Conservation (phyloP, 2,113 vertebrate species). For the Rhipidura dahli region DNA sequence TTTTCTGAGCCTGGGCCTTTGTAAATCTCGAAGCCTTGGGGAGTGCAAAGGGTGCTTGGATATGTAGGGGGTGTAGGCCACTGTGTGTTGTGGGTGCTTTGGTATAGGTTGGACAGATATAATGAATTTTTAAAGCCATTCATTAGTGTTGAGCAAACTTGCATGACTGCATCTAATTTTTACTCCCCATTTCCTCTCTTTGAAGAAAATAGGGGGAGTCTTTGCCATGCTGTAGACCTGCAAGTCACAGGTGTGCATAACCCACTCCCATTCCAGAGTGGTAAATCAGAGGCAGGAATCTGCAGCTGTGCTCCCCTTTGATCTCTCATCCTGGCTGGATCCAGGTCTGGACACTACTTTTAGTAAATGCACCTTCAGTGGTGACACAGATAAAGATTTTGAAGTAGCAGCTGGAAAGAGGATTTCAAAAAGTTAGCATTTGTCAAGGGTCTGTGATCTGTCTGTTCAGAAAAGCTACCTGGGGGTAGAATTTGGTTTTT, state of each 20-base stretch:
- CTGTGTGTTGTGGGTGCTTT: background rate
- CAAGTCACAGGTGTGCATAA: background rate
- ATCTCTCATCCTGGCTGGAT: background rate
- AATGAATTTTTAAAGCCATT: background rate
- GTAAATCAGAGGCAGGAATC: background rate
- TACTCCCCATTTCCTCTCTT: background rate
- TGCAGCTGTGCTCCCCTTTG: background rate
- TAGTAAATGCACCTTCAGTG: background rate
- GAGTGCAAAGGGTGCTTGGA: background rate
- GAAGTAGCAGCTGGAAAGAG: background rate
- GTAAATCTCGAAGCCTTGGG: fast-evolving
- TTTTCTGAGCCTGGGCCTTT: background rate
- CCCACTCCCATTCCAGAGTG: background rate
- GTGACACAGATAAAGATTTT: background rate
- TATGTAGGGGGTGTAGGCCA: background rate
- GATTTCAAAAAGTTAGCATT: background rate
- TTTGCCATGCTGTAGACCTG: background rate
- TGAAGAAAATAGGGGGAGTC: background rate
- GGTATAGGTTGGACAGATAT: background rate
- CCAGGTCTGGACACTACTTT: background rate
- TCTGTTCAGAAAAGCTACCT: background rate
- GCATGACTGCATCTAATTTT: background rate
- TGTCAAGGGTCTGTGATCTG: background rate
- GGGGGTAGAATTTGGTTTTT: background rate
- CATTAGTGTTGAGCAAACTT: background rate